These are phyloP conservation scores for Liparis tanakae DNA, from an alignment of 2,797 vertebrate genomes.

Conservation along the genomic window DNA sequence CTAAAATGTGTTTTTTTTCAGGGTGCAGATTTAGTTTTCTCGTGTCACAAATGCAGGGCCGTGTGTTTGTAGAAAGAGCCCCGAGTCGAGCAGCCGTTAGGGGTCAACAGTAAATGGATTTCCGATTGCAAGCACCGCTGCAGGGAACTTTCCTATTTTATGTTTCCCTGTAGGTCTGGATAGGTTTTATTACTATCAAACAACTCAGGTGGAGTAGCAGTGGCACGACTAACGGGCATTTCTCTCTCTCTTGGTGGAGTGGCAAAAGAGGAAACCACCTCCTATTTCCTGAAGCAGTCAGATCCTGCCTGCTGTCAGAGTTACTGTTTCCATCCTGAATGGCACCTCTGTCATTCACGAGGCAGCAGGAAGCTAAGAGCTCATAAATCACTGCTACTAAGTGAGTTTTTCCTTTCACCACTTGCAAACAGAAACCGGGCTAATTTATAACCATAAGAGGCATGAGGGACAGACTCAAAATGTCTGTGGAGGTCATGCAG, in stretches of 20 bases:
- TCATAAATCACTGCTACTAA: slow-evolving; percentile 82
- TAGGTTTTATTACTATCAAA: not conserved
- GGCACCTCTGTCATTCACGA: slow-evolving; percentile 73
- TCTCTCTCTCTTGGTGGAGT: slow-evolving; percentile 32
- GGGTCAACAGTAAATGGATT: not conserved
- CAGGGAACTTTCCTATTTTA: not conserved
- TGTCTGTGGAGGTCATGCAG: slow-evolving; percentile 57
- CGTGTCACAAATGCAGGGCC: not conserved
- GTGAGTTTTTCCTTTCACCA: slow-evolving; percentile 81
- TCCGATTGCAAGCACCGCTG: not conserved
- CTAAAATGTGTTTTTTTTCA: not conserved
- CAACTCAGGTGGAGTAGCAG: not conserved
- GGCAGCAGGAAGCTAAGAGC: slow-evolving; percentile 76
- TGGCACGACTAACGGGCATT: too few species aligned
- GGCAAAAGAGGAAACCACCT: slow-evolving; percentile 55
- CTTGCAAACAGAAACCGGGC: slow-evolving; percentile 73
- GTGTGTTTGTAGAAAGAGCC: not conserved
- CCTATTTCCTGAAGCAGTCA: slow-evolving; percentile 60
- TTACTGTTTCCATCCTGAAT: slow-evolving; percentile 72
- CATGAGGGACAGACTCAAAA: slow-evolving; percentile 57
- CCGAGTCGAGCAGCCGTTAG: too few species aligned
- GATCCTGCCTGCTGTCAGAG: slow-evolving; percentile 51
- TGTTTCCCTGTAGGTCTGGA: not conserved
- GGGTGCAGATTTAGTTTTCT: slow-evolving; percentile 1
- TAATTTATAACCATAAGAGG: slow-evolving; percentile 79